Percentiles rank a stretch among this genome's conserved stretches.
Evolutionary conservation across 2,797 vertebrate genomes (phyloP).

Genomic region (Coendou prehensilis): DNA sequence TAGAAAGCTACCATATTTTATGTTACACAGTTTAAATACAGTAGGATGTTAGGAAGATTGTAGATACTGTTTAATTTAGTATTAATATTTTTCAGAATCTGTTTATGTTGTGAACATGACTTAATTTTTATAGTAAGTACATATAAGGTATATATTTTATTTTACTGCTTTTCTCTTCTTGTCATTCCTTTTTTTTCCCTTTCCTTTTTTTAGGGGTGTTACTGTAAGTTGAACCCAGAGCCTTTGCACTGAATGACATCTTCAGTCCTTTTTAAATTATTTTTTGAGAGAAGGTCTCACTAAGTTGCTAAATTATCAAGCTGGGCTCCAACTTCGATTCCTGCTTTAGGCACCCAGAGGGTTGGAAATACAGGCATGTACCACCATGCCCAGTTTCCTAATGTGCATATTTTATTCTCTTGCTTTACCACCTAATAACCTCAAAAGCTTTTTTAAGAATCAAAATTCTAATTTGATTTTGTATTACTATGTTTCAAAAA

Average conservation of each 20-base stretch:
- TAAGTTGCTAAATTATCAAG: background rate
- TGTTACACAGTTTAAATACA: background rate
- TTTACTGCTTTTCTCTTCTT: background rate
- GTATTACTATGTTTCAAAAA: background rate
- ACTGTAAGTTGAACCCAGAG: background rate
- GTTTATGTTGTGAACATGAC: background rate
- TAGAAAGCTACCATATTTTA: background rate
- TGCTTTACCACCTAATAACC: background rate
- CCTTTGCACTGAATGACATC: background rate
- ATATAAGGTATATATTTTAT: background rate
- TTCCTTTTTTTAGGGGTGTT: background rate
- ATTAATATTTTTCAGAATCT: background rate
- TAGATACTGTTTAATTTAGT: background rate
- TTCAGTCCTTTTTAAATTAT: background rate
- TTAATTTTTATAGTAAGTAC: background rate
- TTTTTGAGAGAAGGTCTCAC: background rate
- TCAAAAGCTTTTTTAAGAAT: slow-evolving; percentile 8
- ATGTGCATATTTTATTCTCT: background rate
- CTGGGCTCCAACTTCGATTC: background rate
- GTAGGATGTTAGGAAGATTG: background rate
- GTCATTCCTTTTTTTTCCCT: background rate
- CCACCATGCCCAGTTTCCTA: background rate
- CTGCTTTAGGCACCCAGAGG: background rate
- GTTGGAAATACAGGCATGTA: background rate
- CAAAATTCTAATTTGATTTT: background rate